Conservation (phyloP, 2,113 vertebrate species). For the Equus przewalskii region DNA sequence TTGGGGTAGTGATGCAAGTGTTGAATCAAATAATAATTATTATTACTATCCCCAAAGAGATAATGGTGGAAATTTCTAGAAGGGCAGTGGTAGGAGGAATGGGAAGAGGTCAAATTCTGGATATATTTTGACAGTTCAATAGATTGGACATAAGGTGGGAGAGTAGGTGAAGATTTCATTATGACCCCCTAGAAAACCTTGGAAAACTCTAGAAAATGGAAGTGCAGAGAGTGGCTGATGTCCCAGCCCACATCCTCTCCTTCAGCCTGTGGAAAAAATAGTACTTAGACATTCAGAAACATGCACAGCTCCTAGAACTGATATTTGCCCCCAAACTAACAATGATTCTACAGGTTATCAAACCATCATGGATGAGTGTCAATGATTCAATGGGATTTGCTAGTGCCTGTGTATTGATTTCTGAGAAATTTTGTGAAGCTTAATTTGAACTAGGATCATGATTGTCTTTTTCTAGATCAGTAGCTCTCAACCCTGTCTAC, state of each 20-base stretch:
- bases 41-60: neutral
- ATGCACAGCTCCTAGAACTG: neutral
- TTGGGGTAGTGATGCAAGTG: neutral
- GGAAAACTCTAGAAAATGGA: neutral
- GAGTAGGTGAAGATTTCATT: neutral
- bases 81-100: neutral
- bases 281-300: neutral
- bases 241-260: neutral
- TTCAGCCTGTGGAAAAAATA: neutral
- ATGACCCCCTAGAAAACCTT: neutral
- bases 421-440: neutral
- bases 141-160: neutral
- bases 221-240: neutral
- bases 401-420: accelerated
- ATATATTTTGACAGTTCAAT: neutral
- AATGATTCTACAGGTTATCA: neutral
- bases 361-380: accelerated
- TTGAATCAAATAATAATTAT: no score
- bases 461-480: neutral
- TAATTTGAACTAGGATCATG: neutral
- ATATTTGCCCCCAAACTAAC: neutral
- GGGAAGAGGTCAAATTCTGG: neutral
- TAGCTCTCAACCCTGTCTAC: neutral
- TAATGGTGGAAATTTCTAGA: neutral
- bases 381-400: accelerated